Evolutionary conservation across 2,113 vertebrate species (phyloP), one percentile per base, ranked within the genome.

Genomic region (Actinemys pallida): DNA sequence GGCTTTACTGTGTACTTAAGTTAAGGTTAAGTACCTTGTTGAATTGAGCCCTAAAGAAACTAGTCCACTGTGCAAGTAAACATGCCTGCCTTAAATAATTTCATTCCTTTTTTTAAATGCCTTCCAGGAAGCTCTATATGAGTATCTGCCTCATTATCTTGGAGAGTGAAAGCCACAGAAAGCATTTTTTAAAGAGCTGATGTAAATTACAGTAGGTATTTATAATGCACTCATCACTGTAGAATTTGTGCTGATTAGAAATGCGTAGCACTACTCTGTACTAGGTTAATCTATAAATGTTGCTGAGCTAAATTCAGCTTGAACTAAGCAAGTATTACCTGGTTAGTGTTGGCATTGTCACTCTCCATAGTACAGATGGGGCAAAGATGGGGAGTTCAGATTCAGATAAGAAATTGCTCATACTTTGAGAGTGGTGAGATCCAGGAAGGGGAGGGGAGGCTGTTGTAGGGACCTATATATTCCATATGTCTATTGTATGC

Each of bases 171-270:
- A 19, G 62, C 47, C 47, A 31, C 79, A 76, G n/a, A 39, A 19
- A 72, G 69, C 69, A 72, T 14, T 45, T 45, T 76, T 45, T 76
- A 45, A 76, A 76, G 11, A 82, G 31, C 7, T 39, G 65, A 20
- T 72, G 9, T n/a, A 72, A 69, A 69, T 72, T 39, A 22, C n/a
- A 52, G 35, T 22, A 59, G 20, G 89, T 95, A 89, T 95, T 93
- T 7, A 42, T 92, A 86, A 80, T 82, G 9, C 83, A 35, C 52
- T 92, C 59, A 56, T 81, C 90, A 49, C 39, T 76, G 50, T 78
- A 92, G 81, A 93, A 93, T 89, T 80, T 81, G 62, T 81, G 47
- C 87, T 93, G 72, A 81, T 94, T 84, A 92, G 87, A 89, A 93
- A 84, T 82, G 88, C 84, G 39, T 94, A 65, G 45, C 59, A n/a